phyloP scores from a whole-genome alignment of 2,888 invertebrate genomes.

The Idaea biselata region DNA sequence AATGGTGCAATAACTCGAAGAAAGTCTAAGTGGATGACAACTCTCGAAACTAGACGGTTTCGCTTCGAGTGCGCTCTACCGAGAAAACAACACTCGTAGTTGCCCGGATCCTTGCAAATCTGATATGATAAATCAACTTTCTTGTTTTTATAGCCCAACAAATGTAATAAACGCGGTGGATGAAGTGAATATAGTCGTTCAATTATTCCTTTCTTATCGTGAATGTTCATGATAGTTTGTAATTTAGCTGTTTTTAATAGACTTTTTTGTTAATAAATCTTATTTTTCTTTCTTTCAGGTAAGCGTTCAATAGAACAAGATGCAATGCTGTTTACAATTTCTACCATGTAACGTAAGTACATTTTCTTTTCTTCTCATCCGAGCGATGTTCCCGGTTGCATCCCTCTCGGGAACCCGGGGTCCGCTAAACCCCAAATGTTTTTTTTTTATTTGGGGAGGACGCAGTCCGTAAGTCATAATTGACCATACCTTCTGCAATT shows the following conservation, averaged over 20 bases:
- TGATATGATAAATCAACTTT: constrained; percentile 52
- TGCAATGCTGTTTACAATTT: background rate
- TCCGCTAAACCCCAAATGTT: no score
- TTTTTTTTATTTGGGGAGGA: no score
- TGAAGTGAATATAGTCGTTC: background rate
- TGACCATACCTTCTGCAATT: no score
- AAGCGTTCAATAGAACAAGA: background rate
- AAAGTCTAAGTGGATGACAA: constrained; percentile 50
- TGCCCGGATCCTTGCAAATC: constrained; percentile 55
- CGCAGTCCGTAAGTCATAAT: no score
- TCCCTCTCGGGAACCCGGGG: no score
- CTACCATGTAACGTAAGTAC: background rate
- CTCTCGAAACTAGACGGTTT: constrained; percentile 53
- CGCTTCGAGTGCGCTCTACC: constrained; percentile 61
- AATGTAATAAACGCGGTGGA: background rate
- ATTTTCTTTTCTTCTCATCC: no score
- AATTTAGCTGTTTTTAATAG: background rate
- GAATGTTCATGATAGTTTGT: constrained; percentile 1
- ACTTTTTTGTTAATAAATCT: background rate
- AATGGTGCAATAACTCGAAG: constrained; percentile 57
- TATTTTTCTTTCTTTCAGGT: background rate
- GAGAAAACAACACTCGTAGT: constrained; percentile 52
- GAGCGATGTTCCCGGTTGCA: no score
- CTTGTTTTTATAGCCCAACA: constrained; percentile 36
- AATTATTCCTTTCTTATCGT: background rate